Evolutionary conservation across 1,140 invertebrate species (phyloP), one percentile per base, ranked within the genome.

Genomic region (Drosophila melanica): DNA sequence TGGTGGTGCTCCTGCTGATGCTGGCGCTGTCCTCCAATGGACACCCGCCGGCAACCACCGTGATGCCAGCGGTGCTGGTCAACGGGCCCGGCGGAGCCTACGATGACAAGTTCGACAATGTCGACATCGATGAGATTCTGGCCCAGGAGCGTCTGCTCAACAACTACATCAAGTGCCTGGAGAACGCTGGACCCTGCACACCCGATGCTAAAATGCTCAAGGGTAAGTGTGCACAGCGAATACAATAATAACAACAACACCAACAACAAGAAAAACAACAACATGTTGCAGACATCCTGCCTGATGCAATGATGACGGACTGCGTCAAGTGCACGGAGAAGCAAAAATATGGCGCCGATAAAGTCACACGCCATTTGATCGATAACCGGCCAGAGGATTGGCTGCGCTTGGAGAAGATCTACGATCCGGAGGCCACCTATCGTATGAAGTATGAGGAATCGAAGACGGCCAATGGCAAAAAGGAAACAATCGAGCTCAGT

Each of bases 31-130:
- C 47, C 6, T 41, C 18, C 7, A 9, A 16, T 12, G 75, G 69
- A 1, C 82, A 90, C 89, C 89, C 87, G 10, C 82, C 89, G 8
- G 33, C 78, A 4, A 12, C 33, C 42, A 48, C 66, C 45, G 7
- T 59, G 41, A 4, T 63, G 55, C 20, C 51, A n/a, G 30, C 41
- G 39, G 30, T 59, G 0, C 23, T 30, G 4, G 30, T 45, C 11
- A 27, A 37, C 3, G 20, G 6, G 5, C 9, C 8, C 77, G 3
- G 90, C 92, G 93, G 92, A 42, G 57, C 54, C 14, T 96, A 96
- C 77, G 95, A 95, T 0, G 94, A 93, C 20, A 96, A 95, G 86
- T 96, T 94, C 75, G 96, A 96, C 79, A 94, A 95, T 74, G 92
- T 96, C 20, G 92, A 96, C 77, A 11, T 96, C 14, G 93, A 96